Base-by-base conservation (phyloP, 2,113 vertebrate species). In the Hippotragus niger region DNA sequence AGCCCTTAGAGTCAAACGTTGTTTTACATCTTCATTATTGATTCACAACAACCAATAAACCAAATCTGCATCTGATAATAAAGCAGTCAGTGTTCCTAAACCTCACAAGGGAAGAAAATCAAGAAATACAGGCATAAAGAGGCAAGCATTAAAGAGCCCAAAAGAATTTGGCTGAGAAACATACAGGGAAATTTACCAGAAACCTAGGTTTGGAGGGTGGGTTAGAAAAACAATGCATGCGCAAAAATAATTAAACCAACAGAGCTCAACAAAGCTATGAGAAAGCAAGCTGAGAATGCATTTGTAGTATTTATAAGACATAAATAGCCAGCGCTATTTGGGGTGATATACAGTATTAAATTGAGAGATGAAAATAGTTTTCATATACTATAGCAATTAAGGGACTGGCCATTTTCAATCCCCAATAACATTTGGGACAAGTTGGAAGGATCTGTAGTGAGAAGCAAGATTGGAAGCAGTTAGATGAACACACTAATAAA, bases 21-120 rank as follows among this genome's bases (percentile, higher is more conserved):
- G 74, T 47, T 98, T 96, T 96, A 95, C 80, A 71, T 93, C 90
- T 95, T 96, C 76, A 81, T 90, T 92, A 86, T 71, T 36, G 23
- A 95, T 82, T 90, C 91, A 43, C 87, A 96, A 90, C 91, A 81
- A 76, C 14, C 3, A 4, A 93, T 60, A 74, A 90, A 87, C 45
- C 60, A 74, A 97, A 90, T 55, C 33, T 80, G 81, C 83, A 91
- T 57, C 58, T 78, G 50, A 47, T 74, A 89, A 85, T 76, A 90
- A 91, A 95, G 83, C 25, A 92, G 81, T 27, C 47, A 53, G 19
- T 47, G 36, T 53, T 90, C 53, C 74, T 90, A 85, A 94, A 62
- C 62, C 29, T 91, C 94, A 62, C 23, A 62, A 88, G 47, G 84
- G 47, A 76, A 81, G 55, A 57, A 91, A 92, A 21, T 81, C 40